A percentile compares a stretch with the other conserved stretches of the same genome.
phyloP scores from a whole-genome alignment of 2,797 vertebrate genomes.

The Novumbra hubbsi region DNA sequence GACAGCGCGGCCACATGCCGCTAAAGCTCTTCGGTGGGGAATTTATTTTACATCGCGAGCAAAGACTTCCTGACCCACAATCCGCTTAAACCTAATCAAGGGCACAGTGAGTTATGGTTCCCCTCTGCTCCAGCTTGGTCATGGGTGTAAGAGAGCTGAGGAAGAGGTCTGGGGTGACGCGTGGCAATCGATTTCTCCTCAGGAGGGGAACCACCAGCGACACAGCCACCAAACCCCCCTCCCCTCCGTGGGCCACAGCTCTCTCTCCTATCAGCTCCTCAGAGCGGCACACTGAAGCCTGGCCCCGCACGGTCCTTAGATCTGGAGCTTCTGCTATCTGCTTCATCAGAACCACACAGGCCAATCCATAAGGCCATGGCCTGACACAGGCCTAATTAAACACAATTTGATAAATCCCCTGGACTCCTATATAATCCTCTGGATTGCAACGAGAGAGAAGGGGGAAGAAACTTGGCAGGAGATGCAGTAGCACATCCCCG shows the following conservation, averaged over 20 bases:
- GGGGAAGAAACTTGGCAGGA: slow-evolving; percentile 56
- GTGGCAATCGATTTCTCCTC: slow-evolving; percentile 70
- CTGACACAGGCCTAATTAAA: slow-evolving; percentile 76
- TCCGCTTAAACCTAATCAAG: slow-evolving; percentile 69
- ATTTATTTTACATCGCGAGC: slow-evolving; percentile 68
- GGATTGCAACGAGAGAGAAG: slow-evolving; percentile 50
- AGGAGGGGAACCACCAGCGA: slow-evolving; percentile 54
- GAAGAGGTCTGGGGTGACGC: slow-evolving; percentile 61
- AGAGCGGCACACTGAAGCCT: slow-evolving; percentile 31
- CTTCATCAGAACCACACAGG: slow-evolving; percentile 49
- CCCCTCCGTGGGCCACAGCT: neutral
- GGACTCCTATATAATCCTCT: slow-evolving; percentile 69
- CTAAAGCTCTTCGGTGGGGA: slow-evolving; percentile 66
- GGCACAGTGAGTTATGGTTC: slow-evolving; percentile 64
- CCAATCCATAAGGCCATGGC: slow-evolving; percentile 50
- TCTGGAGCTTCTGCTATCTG: slow-evolving; percentile 52
- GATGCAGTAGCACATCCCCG: slow-evolving; percentile 67
- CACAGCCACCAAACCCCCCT: slow-evolving; percentile 36
- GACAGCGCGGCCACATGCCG: slow-evolving; percentile 58
- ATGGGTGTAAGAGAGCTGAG: slow-evolving; percentile 53
- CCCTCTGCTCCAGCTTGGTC: slow-evolving; percentile 56
- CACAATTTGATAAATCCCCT: slow-evolving; percentile 77
- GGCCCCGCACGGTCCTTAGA: slow-evolving; percentile 28
- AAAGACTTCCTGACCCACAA: slow-evolving; percentile 69
- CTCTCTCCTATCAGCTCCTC: slow-evolving; percentile 6